Conservation (phyloP, 1,140 invertebrate species). For the Eufriesea mexicana region DNA sequence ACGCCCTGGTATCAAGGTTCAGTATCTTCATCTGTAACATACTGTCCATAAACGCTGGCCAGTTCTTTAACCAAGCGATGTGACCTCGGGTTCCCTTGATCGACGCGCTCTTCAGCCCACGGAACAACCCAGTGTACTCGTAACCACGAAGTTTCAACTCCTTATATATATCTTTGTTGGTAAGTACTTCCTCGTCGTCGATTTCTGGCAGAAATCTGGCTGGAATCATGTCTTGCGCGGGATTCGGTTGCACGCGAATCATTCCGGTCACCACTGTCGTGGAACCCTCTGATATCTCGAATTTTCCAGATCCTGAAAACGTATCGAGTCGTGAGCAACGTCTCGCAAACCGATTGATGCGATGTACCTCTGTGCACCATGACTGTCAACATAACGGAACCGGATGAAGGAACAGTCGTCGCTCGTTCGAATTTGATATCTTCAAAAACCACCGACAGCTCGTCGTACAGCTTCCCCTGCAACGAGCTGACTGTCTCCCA, state of each 20-base stretch:
- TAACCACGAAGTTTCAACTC: slow-evolving; percentile 95
- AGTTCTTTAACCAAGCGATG: slow-evolving; percentile 90
- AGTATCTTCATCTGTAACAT: slow-evolving; percentile 95
- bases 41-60: slow-evolving; percentile 96
- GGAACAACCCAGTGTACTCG: slow-evolving; percentile 92
- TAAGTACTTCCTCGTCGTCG: slow-evolving; percentile 77
- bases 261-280: slow-evolving; percentile 90
- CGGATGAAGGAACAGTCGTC: slow-evolving; percentile 89
- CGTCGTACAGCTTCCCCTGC: slow-evolving; percentile 86
- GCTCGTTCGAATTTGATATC: slow-evolving; percentile 93
- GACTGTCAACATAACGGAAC: slow-evolving; percentile 88
- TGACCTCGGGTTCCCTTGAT: slow-evolving; percentile 81
- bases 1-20: slow-evolving; percentile 87
- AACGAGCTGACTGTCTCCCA: slow-evolving; percentile 95
- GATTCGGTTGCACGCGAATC: slow-evolving; percentile 83
- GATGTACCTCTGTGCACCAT: slow-evolving; percentile 88
- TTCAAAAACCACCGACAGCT: slow-evolving; percentile 92
- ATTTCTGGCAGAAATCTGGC: slow-evolving; percentile 21
- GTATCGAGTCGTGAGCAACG: not conserved
- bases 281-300: slow-evolving; percentile 88
- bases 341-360: not conserved
- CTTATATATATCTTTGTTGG: slow-evolving; percentile 93
- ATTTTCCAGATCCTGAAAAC: slow-evolving; percentile 75
- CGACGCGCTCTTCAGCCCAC: slow-evolving; percentile 84
- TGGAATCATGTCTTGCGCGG: slow-evolving; percentile 73